phyloP scores from a whole-genome alignment of 2,888 invertebrate genomes.

The Odontocerum albicorne region DNA sequence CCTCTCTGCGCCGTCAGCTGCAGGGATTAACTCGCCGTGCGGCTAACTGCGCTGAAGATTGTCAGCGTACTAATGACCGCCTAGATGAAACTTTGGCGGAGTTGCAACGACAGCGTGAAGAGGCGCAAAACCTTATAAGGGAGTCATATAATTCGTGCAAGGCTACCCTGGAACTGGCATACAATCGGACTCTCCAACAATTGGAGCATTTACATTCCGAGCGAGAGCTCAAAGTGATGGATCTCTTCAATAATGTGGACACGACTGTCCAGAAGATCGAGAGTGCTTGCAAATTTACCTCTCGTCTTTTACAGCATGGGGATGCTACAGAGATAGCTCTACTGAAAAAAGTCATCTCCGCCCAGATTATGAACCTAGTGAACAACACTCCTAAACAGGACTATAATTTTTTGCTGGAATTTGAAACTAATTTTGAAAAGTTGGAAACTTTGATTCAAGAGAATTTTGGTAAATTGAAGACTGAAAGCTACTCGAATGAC shows the following conservation, averaged over 20 bases:
- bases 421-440: slow-evolving; percentile 75
- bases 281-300: slow-evolving; percentile 83
- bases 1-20: slow-evolving; percentile 75
- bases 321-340: slow-evolving; percentile 84
- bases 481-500: slow-evolving; percentile 51
- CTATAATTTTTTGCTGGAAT: slow-evolving; percentile 77
- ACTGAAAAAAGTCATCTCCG: slow-evolving; percentile 75
- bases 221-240: slow-evolving; percentile 88
- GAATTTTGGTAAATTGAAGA: slow-evolving; percentile 73
- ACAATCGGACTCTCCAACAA: slow-evolving; percentile 74
- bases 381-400: slow-evolving; percentile 82
- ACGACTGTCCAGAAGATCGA: slow-evolving; percentile 83
- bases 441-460: slow-evolving; percentile 75
- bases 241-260: slow-evolving; percentile 79
- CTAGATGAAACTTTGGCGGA: slow-evolving; percentile 82
- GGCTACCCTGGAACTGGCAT: slow-evolving; percentile 77
- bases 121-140: slow-evolving; percentile 79
- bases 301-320: slow-evolving; percentile 78
- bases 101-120: slow-evolving; percentile 83
- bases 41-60: slow-evolving; percentile 72
- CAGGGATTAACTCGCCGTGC: slow-evolving; percentile 74
- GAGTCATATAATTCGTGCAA: slow-evolving; percentile 80
- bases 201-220: slow-evolving; percentile 78
- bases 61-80: slow-evolving; percentile 73
- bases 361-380: slow-evolving; percentile 76